These are phyloP conservation scores for Petrocephalus sullivani DNA, from an alignment of 2,797 vertebrate genomes.

Conservation along the genomic window DNA sequence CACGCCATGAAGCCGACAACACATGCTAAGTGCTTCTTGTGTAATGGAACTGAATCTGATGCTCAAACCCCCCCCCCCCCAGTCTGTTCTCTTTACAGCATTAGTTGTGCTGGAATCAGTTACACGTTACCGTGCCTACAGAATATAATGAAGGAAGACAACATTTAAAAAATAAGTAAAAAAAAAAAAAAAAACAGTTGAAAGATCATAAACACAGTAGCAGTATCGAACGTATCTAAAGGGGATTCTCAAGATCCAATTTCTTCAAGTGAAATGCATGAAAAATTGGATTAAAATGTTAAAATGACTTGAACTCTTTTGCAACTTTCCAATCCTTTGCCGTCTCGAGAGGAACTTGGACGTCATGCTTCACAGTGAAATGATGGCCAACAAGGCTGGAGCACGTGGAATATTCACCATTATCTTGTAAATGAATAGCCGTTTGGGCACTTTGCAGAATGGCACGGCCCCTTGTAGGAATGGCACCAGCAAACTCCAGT, in stretches of 20 bases:
- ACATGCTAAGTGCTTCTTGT: background rate
- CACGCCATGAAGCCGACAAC: background rate
- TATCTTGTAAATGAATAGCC: background rate
- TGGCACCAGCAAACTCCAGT: background rate
- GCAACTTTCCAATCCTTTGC: background rate
- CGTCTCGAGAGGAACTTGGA: background rate
- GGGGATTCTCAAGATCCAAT: background rate
- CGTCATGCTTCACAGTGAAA: background rate
- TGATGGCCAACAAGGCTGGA: background rate
- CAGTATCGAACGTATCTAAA: background rate
- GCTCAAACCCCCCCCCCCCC: background rate
- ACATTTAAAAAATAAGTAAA: background rate
- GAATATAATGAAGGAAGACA: background rate
- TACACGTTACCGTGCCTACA: background rate
- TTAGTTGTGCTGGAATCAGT: background rate
- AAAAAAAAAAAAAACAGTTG: background rate
- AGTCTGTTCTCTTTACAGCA: background rate
- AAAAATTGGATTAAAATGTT: background rate
- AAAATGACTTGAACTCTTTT: background rate
- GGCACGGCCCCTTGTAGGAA: background rate
- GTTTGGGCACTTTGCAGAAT: background rate
- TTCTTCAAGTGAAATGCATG: slow-evolving; percentile 11
- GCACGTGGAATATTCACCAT: background rate
- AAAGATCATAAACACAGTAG: background rate
- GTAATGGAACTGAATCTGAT: background rate